A percentile compares a stretch with the other conserved stretches of the same genome.
These are phyloP conservation scores for Philonicus albiceps DNA, from an alignment of 2,888 invertebrate species.

Conservation along the genomic window DNA sequence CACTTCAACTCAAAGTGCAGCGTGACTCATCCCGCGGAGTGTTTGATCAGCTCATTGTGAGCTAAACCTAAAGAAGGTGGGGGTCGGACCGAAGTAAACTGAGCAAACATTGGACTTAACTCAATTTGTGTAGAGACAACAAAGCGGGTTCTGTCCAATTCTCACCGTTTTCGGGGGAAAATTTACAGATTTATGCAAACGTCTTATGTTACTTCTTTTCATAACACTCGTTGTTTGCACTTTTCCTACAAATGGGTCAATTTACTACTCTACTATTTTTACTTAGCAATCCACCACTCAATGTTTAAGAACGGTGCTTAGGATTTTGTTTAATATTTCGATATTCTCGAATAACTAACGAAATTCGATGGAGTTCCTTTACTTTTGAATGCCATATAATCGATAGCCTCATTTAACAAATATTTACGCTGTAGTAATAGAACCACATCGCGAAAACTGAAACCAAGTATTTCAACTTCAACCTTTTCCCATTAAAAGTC, in stretches of 20 bases:
- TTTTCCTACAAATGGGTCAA: not conserved
- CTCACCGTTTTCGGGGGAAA: not conserved
- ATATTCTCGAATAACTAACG: not conserved
- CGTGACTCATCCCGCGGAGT: not conserved
- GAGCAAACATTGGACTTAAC: not conserved
- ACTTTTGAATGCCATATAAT: too few relatives aligned
- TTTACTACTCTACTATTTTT: not conserved
- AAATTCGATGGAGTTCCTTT: too few relatives aligned
- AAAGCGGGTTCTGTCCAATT: not conserved
- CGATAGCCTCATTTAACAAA: too few relatives aligned
- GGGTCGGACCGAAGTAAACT: not conserved
- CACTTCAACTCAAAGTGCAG: not conserved
- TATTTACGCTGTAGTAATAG: too few relatives aligned
- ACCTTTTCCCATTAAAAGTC: too few relatives aligned
- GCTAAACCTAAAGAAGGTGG: not conserved
- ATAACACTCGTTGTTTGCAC: not conserved
- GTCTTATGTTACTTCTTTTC: not conserved
- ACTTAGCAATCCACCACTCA: not conserved
- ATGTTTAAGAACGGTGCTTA: too few relatives aligned
- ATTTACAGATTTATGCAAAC: not conserved
- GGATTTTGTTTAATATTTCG: not conserved
- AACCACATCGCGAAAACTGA: too few relatives aligned
- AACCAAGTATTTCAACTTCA: too few relatives aligned
- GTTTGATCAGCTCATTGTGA: not conserved
- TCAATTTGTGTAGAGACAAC: not conserved